phyloP scores from a whole-genome alignment of 2,888 invertebrate genomes.

The Diogma glabrata region DNA sequence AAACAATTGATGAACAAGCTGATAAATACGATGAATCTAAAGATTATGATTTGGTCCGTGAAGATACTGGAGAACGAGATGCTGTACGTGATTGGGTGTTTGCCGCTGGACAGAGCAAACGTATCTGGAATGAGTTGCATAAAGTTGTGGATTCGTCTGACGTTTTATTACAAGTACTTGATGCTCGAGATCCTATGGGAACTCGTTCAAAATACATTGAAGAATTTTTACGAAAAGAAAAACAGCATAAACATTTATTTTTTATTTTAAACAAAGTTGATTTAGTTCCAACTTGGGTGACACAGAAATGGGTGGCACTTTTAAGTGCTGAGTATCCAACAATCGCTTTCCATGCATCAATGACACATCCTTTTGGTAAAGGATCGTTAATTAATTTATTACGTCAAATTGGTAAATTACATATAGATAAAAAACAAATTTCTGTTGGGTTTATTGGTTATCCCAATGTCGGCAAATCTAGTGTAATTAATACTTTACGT shows the following conservation, averaged over 20 bases:
- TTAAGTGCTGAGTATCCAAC: constrained; percentile 94
- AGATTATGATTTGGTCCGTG: constrained; percentile 73
- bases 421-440: constrained; percentile 94
- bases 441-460: constrained; percentile 98
- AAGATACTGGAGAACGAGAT: constrained; percentile 68
- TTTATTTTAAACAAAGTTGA: constrained; percentile 96
- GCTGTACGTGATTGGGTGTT: constrained; percentile 88
- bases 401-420: constrained; percentile 90
- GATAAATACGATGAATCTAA: constrained; percentile 70
- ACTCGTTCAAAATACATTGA: constrained; percentile 89
- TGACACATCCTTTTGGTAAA: constrained; percentile 96
- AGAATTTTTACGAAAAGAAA: constrained; percentile 85
- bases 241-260: constrained; percentile 93
- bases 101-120: constrained; percentile 87
- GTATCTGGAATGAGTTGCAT: constrained; percentile 98
- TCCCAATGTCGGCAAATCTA: constrained; percentile 98
- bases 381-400: constrained; percentile 92
- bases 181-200: constrained; percentile 94
- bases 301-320: constrained; percentile 93
- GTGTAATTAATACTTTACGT: constrained; percentile 91
- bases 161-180: constrained; percentile 89
- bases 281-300: constrained; percentile 95
- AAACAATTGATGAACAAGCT: constrained; percentile 55
- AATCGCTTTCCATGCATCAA: constrained; percentile 95
- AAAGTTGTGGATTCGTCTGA: constrained; percentile 99